A percentile compares a stretch with the other conserved stretches of the same genome.
Evolutionary conservation across 2,797 vertebrate species (phyloP).

Genomic region (Alfaro cultratus): DNA sequence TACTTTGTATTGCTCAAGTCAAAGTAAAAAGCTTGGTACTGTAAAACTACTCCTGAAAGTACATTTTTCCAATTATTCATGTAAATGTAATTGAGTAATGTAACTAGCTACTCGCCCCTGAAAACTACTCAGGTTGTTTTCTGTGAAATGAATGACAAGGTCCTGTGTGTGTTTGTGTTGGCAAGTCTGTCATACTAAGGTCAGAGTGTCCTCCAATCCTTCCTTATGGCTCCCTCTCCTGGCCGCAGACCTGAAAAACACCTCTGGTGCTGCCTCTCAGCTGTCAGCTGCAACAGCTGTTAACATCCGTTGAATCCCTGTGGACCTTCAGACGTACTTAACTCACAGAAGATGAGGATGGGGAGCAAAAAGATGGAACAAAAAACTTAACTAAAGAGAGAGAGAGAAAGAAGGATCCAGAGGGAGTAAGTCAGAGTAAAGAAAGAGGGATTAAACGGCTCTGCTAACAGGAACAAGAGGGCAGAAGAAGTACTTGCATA

Average conservation of each 20-base stretch:
- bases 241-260: conserved; percentile 67
- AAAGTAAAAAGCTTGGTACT: background rate
- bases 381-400: conserved; percentile 3
- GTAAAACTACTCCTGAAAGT: background rate
- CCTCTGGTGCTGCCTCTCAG: conserved; percentile 11
- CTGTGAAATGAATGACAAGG: conserved; percentile 5
- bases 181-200: conserved; percentile 39
- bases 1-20: background rate
- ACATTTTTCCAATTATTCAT: background rate
- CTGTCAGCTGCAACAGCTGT: conserved; percentile 34
- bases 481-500: conserved; percentile 48
- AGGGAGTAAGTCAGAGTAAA: conserved; percentile 25
- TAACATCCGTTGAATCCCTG: conserved; percentile 41
- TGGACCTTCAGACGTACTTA: conserved; percentile 49
- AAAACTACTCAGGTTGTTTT: conserved; percentile 25
- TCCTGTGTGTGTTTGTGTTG: conserved; percentile 10
- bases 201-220: conserved; percentile 68
- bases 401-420: conserved; percentile 18
- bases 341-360: conserved; percentile 38
- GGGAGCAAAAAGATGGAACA: conserved; percentile 24
- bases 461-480: conserved; percentile 37
- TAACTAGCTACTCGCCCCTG: no score
- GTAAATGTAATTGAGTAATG: no score
- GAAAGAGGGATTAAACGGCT: conserved; percentile 38
- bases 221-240: conserved; percentile 80